Evolutionary conservation across 2,113 vertebrate genomes (phyloP), one percentile per base, ranked within the genome.

Genomic region (Vicugna pacos): DNA sequence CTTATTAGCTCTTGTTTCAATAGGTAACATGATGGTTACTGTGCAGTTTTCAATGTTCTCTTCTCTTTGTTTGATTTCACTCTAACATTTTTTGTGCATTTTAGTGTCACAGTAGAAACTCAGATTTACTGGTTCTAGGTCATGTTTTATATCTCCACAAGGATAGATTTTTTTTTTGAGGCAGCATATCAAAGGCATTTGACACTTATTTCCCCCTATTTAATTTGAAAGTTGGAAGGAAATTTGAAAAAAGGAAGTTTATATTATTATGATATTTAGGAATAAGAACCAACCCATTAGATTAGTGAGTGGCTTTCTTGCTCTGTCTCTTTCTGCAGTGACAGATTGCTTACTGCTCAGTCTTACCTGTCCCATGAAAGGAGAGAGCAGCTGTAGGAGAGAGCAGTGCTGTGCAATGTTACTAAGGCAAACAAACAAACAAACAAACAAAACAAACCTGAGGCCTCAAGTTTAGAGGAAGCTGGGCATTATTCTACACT

Each of bases 1-100:
- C 60, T 97, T 48, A 92, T 97, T 32, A 64, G 17, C 52, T 97
- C 50, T 97, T 97, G 77, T 91, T 95, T 93, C 97, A 35, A 56
- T 88, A 72, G 6, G 5, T 80, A 19, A 64, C 81, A 64, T 60
- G n/a, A 70, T 69, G 14, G 15, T 22, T 93, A 24, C 52, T 90
- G 56, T 93, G 12, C 56, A 93, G 79, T 90, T 95, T 96, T 77
- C 92, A 88, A 26, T 83, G 8, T 83, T 96, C 6, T 81, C 11
- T 94, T 96, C 84, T 91, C 32, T 84, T 94, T 17, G 50, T 69
- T 92, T 98, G 0, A 0, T 64, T 96, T 96, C 30, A 73, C 28
- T 84, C 13, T 38, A 95, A 38, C 0, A 19, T 79, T 42, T 7
- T 92, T 81, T 62, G 19, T 56, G 3, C 30, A 89, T 54, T 73